A percentile compares a stretch with the other conserved stretches of the same genome.
phyloP scores from a whole-genome alignment of 2,113 vertebrate genomes.

The Uropsilus gracilis region DNA sequence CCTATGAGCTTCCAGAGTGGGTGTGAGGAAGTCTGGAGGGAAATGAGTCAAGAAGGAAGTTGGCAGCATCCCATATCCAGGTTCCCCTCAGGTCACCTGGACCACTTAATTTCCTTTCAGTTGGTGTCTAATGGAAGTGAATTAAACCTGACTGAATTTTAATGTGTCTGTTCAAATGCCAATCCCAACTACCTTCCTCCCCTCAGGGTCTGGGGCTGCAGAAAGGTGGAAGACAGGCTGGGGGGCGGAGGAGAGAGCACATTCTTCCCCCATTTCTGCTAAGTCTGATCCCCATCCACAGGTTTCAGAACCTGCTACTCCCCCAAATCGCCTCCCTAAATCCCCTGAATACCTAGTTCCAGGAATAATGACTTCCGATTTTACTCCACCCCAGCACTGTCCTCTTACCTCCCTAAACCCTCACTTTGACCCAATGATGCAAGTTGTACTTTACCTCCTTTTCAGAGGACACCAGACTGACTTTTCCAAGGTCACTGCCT shows the following conservation, averaged over 20 bases:
- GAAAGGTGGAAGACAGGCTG: background rate
- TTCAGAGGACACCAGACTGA: background rate
- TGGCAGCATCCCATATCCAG: background rate
- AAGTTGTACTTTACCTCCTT: background rate
- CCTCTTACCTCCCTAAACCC: background rate
- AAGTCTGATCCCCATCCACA: background rate
- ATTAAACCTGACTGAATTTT: conserved; percentile 70
- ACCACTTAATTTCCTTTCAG: conserved; percentile 66
- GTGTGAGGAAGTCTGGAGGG: background rate
- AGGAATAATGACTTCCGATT: background rate
- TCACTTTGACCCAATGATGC: background rate
- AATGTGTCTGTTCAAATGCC: conserved; percentile 38
- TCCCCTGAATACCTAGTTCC: background rate
- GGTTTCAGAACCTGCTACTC: background rate
- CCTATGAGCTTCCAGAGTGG: background rate
- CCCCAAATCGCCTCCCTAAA: background rate
- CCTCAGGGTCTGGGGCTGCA: background rate
- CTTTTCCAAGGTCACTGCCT: background rate
- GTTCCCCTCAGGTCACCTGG: conserved; percentile 20
- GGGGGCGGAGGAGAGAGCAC: background rate
- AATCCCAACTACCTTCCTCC: conserved; percentile 20
- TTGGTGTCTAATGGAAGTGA: conserved; percentile 64
- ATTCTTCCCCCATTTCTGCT: background rate
- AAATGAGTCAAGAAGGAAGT: background rate
- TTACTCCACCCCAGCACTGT: background rate